phyloP scores from a whole-genome alignment of 2,888 invertebrate genomes.

The Napeogenes sylphis region DNA sequence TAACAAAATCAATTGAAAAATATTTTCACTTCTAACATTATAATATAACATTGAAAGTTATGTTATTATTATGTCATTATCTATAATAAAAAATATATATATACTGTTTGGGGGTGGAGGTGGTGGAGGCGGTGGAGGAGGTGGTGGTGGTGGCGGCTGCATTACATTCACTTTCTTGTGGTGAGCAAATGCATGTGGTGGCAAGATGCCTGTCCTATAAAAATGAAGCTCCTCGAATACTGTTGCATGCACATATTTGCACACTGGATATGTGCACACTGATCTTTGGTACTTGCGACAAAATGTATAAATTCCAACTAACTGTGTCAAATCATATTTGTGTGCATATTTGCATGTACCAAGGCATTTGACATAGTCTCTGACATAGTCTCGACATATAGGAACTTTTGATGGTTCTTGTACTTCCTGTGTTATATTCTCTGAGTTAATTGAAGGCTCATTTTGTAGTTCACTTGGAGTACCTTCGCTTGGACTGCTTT shows the following conservation, averaged over 20 bases:
- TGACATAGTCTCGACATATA: conserved; percentile 56
- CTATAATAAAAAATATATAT: background rate
- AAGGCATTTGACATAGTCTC: conserved; percentile 49
- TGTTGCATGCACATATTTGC: conserved; percentile 58
- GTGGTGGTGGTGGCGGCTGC: conserved; percentile 40
- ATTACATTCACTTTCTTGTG: conserved; percentile 37
- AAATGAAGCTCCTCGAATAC: conserved; percentile 59
- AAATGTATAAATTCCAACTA: conserved; percentile 53
- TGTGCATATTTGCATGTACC: conserved; percentile 50
- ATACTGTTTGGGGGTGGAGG: background rate
- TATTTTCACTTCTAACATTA: background rate
- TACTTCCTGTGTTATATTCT: background rate
- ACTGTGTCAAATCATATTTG: conserved; percentile 47
- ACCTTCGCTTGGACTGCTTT: conserved; percentile 3
- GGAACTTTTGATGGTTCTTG: conserved; percentile 20
- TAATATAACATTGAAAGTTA: too few species aligned
- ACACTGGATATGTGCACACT: conserved; percentile 46
- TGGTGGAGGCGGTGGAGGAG: conserved; percentile 24
- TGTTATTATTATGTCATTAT: background rate
- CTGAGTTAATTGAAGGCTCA: background rate
- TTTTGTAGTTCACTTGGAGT: conserved; percentile 8
- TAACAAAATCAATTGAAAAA: background rate
- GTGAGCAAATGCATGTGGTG: conserved; percentile 48
- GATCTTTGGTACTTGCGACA: conserved; percentile 58
- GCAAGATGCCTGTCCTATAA: conserved; percentile 51